Evolutionary conservation across 2,797 vertebrate species (phyloP).

Genomic region (Malacoctenus gilli): DNA sequence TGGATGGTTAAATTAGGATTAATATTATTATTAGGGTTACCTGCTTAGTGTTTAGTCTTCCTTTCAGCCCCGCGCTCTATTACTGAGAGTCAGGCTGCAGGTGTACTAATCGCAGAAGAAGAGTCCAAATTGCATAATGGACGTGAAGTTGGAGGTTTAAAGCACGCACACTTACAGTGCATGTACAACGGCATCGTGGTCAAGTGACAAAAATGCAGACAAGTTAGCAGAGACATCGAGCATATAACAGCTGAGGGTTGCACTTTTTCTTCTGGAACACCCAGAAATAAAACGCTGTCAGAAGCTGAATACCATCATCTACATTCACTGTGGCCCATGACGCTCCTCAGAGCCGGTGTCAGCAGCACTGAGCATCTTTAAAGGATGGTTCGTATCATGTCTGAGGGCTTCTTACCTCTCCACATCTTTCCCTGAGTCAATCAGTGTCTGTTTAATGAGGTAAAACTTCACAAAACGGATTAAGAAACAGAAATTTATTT

Average conservation of each 20-base stretch:
- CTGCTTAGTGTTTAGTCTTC: slow-evolving; percentile 99
- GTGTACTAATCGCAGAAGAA: slow-evolving; percentile 98
- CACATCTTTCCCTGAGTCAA: slow-evolving; percentile 97
- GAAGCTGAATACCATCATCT: slow-evolving; percentile 86
- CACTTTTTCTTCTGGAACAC: slow-evolving; percentile 80
- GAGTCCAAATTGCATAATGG: slow-evolving; percentile 93
- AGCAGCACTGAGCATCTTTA: slow-evolving; percentile 86
- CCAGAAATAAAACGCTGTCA: slow-evolving; percentile 86
- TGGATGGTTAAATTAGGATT: slow-evolving; percentile 94
- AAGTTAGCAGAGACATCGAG: slow-evolving; percentile 90
- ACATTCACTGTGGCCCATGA: too few species aligned
- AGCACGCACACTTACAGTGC: slow-evolving; percentile 90
- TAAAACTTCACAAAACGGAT: slow-evolving; percentile 93
- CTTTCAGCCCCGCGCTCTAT: slow-evolving; percentile 96
- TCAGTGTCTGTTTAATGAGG: slow-evolving; percentile 97
- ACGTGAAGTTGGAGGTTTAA: slow-evolving; percentile 90
- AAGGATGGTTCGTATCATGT: slow-evolving; percentile 87
- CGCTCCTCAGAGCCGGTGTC: too few species aligned
- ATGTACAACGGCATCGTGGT: slow-evolving; percentile 89
- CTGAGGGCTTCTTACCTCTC: slow-evolving; percentile 97
- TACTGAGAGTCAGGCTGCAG: slow-evolving; percentile 96
- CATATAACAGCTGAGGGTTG: slow-evolving; percentile 86
- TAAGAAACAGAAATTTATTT: slow-evolving; percentile 89
- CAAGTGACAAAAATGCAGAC: slow-evolving; percentile 82
- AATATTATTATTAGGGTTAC: slow-evolving; percentile 98